Evolutionary conservation across 2,113 vertebrate species (phyloP), one percentile per base, ranked within the genome.

Genomic region (Leiothrix lutea): DNA sequence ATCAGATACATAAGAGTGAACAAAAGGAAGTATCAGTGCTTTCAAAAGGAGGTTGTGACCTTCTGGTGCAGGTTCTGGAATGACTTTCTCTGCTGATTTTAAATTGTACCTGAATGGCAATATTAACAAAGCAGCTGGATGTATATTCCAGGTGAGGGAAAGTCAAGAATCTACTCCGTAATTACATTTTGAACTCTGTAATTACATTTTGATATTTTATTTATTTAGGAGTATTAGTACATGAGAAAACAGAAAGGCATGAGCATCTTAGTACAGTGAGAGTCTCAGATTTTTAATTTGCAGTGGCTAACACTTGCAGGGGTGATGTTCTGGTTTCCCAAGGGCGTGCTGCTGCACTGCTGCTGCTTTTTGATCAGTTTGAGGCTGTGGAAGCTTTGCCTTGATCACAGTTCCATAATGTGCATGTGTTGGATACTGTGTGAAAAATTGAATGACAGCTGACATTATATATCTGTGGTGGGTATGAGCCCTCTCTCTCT

Each of bases 21-120:
- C 93, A 97, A 97, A 97, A 95, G 92, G 92, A 97, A 97, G 94
- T 96, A 97, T 95, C 95, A 88, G 66, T 33, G 88, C 94, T 97
- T 94, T 97, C 91, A 96, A 92, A 95, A 93, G 93, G 90, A 96
- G 95, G 90, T 92, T 90, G 92, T 96, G 94, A 96, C 92, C 95
- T 97, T 95, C 87, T 95, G 22, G 50, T 75, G 73, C 72, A 88
- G 92, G 88, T 92, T 96, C 92, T 83, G 85, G 85, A 94, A 84
- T 78, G 71, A 86, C 89, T 95, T 97, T 97, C 97, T 62, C 91
- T 67, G 47, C 45, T 51, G 72, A 80, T 90, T 92, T 95, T 81
- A 91, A 96, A 88, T 95, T 96, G 95, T 57, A 92, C 79, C 92
- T 96, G 90, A 97, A 91, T 77, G 71, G 80, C 69, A 85, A 95